Conservation (phyloP, 2,113 vertebrate genomes). For the Brevimyrus niger region DNA sequence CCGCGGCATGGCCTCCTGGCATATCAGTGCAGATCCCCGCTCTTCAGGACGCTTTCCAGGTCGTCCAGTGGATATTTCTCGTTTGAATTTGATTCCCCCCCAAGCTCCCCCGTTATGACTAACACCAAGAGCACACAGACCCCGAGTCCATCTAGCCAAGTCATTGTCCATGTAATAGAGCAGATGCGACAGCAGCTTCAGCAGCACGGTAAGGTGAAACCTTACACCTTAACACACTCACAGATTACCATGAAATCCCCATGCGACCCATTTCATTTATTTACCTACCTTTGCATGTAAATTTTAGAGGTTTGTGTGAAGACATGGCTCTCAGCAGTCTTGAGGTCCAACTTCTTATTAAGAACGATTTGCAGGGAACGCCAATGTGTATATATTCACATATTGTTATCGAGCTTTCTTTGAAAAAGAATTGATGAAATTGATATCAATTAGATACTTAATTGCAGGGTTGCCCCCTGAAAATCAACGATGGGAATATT, state of each 20-base stretch:
- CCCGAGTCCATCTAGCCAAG: constrained; percentile 74
- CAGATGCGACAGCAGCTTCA: constrained; percentile 25
- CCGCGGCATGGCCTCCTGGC: constrained; percentile 54
- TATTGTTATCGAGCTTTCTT: not conserved
- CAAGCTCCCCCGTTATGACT: constrained; percentile 69
- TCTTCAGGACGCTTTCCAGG: constrained; percentile 69
- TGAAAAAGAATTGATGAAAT: not conserved
- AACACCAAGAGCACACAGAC: constrained; percentile 82
- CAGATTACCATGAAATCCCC: not conserved
- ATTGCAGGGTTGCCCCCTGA: too few relatives aligned
- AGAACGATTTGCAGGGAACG: not conserved
- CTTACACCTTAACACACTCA: not conserved
- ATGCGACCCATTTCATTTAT: not conserved
- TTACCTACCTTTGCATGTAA: not conserved
- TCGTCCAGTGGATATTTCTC: constrained; percentile 91
- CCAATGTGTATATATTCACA: not conserved
- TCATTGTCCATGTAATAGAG: constrained; percentile 46
- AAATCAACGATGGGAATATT: not conserved
- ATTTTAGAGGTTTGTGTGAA: not conserved
- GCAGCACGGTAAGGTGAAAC: not conserved
- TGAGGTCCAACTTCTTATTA: too few relatives aligned
- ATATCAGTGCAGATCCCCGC: constrained; percentile 70
- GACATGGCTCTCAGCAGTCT: not conserved
- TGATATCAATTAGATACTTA: not conserved
- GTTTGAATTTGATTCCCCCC: constrained; percentile 70